A percentile compares a stretch with the other conserved stretches of the same genome.
These are phyloP conservation scores for Aldrovandia affinis DNA, from an alignment of 2,797 vertebrate genomes.

Conservation along the genomic window DNA sequence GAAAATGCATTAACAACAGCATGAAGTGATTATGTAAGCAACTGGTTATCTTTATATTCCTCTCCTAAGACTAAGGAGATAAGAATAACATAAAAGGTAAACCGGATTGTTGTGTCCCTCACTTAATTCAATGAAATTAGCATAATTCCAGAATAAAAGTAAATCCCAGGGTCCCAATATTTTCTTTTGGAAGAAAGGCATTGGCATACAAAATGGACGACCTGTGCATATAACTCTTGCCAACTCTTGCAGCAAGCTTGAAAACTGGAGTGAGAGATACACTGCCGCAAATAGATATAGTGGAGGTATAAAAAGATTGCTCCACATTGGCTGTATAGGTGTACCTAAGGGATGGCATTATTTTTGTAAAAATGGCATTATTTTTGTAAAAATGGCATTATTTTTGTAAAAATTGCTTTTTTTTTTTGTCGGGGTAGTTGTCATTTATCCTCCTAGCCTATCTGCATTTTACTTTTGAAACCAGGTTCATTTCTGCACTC, in stretches of 20 bases:
- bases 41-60: background rate
- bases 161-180: background rate
- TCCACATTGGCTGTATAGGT: background rate
- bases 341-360: background rate
- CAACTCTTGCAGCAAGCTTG: background rate
- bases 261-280: background rate
- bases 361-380: no score
- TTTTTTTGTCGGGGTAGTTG: background rate
- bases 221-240: background rate
- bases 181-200: background rate
- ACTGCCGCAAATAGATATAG: background rate
- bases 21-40: background rate
- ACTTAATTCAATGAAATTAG: background rate
- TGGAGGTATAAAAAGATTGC: background rate
- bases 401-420: no score
- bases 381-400: no score
- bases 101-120: background rate
- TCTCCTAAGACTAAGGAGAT: background rate
- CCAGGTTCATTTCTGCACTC: background rate
- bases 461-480: background rate
- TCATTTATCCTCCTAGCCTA: background rate
- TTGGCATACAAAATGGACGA: background rate
- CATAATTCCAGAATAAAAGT: background rate
- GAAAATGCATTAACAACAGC: background rate
- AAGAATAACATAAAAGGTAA: no score